Evolutionary conservation across 2,797 vertebrate species (phyloP).

Genomic region (Cossypha dichroa): DNA sequence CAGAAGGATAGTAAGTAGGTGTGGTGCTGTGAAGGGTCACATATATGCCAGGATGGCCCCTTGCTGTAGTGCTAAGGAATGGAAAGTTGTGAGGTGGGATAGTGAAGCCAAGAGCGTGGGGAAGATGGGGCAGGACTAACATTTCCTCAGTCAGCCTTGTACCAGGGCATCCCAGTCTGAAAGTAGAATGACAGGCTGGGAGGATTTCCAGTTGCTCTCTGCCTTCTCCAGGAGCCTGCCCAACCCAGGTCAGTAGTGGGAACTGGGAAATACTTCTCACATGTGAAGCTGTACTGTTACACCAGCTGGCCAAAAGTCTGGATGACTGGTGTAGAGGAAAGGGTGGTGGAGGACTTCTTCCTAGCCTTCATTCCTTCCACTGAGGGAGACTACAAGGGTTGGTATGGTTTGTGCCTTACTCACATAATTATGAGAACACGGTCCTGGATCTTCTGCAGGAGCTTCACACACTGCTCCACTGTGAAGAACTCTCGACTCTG

Average conservation of each 20-base stretch:
- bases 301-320: neutral
- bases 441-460: constrained; percentile 76
- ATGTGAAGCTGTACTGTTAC: neutral
- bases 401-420: constrained; percentile 55
- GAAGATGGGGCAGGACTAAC: neutral
- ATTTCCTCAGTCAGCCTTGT: neutral
- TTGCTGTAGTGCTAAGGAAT: neutral
- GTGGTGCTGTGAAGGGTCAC: fast-evolving
- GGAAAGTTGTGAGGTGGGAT: neutral
- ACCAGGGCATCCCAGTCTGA: neutral
- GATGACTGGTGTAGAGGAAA: neutral
- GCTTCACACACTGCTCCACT: constrained; percentile 69
- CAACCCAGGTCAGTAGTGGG: neutral
- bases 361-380: neutral
- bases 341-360: neutral
- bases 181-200: neutral
- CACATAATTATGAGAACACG: constrained; percentile 81
- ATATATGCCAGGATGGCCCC: neutral
- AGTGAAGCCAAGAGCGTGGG: fast-evolving
- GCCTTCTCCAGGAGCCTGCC: neutral
- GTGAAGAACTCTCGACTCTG: constrained; percentile 5
- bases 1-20: neutral
- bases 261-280: neutral
- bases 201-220: neutral
- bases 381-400: neutral